Conservation (phyloP, 2,113 vertebrate species). For the Aldabrachelys gigantea region DNA sequence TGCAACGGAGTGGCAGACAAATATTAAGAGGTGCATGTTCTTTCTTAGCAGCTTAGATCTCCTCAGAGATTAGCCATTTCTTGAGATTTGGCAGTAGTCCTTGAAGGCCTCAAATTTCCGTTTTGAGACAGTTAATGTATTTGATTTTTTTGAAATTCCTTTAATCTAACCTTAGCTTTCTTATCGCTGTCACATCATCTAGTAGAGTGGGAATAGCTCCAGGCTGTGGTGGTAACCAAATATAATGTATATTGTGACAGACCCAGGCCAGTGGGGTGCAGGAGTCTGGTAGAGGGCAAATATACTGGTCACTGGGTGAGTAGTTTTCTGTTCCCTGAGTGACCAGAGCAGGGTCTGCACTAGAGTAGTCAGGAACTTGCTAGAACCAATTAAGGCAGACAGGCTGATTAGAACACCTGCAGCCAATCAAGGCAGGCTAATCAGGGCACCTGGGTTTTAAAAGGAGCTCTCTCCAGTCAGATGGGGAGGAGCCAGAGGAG, state of each 20-base stretch:
- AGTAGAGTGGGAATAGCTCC: background rate
- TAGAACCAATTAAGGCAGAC: too few relatives aligned
- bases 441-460: too few relatives aligned
- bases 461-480: too few relatives aligned
- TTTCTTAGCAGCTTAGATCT: conserved; percentile 53
- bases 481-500: too few relatives aligned
- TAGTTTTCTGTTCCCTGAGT: too few relatives aligned
- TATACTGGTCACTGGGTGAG: too few relatives aligned
- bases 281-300: too few relatives aligned
- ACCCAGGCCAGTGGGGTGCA: too few relatives aligned
- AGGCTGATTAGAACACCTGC: too few relatives aligned
- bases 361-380: too few relatives aligned
- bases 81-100: background rate
- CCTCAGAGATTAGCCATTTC: conserved; percentile 29
- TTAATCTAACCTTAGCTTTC: background rate
- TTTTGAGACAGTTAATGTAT: conserved; percentile 69
- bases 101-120: conserved; percentile 44
- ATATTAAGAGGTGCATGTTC: conserved; percentile 36
- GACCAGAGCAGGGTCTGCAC: too few relatives aligned
- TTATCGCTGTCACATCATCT: background rate
- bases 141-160: conserved; percentile 2
- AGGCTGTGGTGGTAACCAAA: background rate
- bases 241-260: background rate
- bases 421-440: too few relatives aligned
- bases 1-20: background rate